phyloP scores from a whole-genome alignment of 1,140 invertebrate genomes.

The Babylonia areolata region DNA sequence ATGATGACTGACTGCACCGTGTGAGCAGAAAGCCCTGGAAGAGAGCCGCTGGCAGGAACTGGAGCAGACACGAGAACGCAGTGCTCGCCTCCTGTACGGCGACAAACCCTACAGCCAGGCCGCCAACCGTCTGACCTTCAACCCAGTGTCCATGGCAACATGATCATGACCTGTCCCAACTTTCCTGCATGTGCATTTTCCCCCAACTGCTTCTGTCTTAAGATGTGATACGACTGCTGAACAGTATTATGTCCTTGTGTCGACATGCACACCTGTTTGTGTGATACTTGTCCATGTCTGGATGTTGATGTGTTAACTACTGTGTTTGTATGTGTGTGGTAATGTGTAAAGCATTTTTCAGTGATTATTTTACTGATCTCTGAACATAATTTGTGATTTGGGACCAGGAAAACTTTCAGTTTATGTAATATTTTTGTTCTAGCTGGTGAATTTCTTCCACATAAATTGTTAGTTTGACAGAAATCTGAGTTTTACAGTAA shows the following conservation, averaged over 20 bases:
- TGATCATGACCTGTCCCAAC: neutral
- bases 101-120: constrained; percentile 28
- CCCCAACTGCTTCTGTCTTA: neutral
- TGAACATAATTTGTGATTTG: too few species aligned
- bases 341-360: neutral
- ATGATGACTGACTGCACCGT: neutral
- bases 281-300: neutral
- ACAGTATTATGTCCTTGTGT: neutral
- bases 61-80: constrained; percentile 67
- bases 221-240: neutral
- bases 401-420: too few species aligned
- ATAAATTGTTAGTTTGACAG: too few species aligned
- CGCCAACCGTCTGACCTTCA: constrained; percentile 5
- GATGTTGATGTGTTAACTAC: neutral
- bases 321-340: neutral
- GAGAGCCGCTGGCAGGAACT: constrained; percentile 70
- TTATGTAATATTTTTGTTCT: too few species aligned
- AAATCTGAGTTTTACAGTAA: too few species aligned
- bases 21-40: constrained; percentile 66
- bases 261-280: neutral
- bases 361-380: too few species aligned
- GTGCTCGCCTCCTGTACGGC: constrained; percentile 54
- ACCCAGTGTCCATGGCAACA: constrained; percentile 26
- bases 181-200: neutral
- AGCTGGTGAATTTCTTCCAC: too few species aligned